A percentile compares a stretch with the other conserved stretches of the same genome.
Evolutionary conservation across 2,797 vertebrate genomes (phyloP).

Genomic region (Hylomyscus alleni): DNA sequence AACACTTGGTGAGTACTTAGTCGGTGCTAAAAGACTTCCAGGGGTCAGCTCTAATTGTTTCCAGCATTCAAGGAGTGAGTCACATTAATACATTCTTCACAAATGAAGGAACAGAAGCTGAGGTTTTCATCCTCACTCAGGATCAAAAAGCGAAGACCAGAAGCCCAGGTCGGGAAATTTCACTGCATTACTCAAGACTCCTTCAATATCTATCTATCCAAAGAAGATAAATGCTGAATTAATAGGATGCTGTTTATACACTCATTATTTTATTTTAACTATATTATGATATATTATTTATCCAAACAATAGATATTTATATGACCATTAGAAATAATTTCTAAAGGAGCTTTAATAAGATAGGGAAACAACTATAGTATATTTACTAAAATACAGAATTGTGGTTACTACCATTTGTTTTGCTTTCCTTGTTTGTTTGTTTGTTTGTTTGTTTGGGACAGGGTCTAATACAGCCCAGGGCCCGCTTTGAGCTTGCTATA

Average conservation of each 20-base stretch:
- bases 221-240: neutral
- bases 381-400: neutral
- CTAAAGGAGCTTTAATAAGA: conserved; percentile 52
- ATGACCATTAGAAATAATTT: conserved; percentile 56
- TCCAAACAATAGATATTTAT: conserved; percentile 12
- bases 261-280: neutral
- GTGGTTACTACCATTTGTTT: neutral
- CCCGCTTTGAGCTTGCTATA: neutral
- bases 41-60: conserved; percentile 9
- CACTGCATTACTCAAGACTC: neutral
- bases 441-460: neutral
- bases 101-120: conserved; percentile 35
- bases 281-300: conserved; percentile 17
- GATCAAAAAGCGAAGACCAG: neutral
- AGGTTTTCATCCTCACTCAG: conserved; percentile 19
- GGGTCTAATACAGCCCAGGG: neutral
- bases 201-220: conserved; percentile 13
- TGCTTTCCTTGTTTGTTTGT: neutral
- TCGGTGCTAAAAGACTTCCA: conserved; percentile 47
- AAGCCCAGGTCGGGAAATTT: neutral
- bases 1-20: conserved; percentile 16
- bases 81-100: conserved; percentile 23
- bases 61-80: neutral
- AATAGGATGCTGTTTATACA: conserved; percentile 1
- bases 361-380: conserved; percentile 19